phyloP scores from a whole-genome alignment of 2,888 invertebrate genomes.

The Pyralis farinalis region DNA sequence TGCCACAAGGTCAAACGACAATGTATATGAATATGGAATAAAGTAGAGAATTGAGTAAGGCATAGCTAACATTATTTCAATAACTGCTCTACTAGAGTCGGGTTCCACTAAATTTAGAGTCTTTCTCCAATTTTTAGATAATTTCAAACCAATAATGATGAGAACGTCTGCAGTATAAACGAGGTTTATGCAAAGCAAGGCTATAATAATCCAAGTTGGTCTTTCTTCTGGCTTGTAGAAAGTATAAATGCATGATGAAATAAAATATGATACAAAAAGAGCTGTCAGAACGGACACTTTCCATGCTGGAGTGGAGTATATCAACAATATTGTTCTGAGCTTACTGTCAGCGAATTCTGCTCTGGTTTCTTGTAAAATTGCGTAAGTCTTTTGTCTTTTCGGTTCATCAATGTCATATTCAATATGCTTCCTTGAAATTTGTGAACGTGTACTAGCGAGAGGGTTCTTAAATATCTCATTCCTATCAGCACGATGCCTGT shows the following conservation, averaged over 20 bases:
- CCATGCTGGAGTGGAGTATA: slow-evolving; percentile 63
- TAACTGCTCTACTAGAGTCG: slow-evolving; percentile 43
- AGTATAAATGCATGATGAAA: slow-evolving; percentile 63
- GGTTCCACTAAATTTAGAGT: slow-evolving; percentile 71
- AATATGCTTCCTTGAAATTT: slow-evolving; percentile 26
- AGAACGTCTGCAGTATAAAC: slow-evolving; percentile 56
- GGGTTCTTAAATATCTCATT: slow-evolving; percentile 31
- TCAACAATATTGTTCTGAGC: slow-evolving; percentile 50
- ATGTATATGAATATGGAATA: slow-evolving; percentile 17
- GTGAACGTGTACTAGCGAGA: slow-evolving; percentile 17
- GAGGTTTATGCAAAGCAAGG: slow-evolving; percentile 50
- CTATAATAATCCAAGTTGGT: slow-evolving; percentile 45
- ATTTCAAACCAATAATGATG: slow-evolving; percentile 58
- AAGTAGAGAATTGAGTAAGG: slow-evolving; percentile 60
- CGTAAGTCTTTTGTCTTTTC: slow-evolving; percentile 52
- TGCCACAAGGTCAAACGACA: slow-evolving; percentile 44
- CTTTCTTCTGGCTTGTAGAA: slow-evolving; percentile 42
- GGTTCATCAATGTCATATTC: slow-evolving; percentile 37
- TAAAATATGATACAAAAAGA: slow-evolving; percentile 53
- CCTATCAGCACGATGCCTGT: slow-evolving; percentile 38
- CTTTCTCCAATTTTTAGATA: slow-evolving; percentile 66
- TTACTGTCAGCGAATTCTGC: slow-evolving; percentile 56
- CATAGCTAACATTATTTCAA: slow-evolving; percentile 56
- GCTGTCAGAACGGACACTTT: slow-evolving; percentile 53
- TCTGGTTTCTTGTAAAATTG: slow-evolving; percentile 59